phyloP scores from a whole-genome alignment of 2,888 invertebrate species.

The Scrobipalpa atriplicella region DNA sequence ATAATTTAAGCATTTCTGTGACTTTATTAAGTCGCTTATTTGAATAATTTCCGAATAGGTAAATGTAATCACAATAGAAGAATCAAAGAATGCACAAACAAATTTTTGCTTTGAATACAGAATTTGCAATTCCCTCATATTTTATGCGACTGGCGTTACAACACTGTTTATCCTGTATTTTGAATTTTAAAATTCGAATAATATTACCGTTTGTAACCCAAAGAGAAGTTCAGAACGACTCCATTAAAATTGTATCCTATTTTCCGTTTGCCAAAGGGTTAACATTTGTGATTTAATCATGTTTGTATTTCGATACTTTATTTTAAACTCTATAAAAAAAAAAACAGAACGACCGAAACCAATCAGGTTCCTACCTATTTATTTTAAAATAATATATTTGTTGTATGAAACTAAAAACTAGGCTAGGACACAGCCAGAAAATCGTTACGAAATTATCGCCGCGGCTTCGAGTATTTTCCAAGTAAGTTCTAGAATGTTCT shows the following conservation, averaged over 20 bases:
- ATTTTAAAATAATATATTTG: too few species aligned
- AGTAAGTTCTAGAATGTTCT: not conserved
- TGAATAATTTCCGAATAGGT: too few species aligned
- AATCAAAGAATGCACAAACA: constrained; percentile 9
- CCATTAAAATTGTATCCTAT: too few species aligned
- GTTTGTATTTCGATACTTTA: too few species aligned
- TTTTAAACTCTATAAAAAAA: too few species aligned
- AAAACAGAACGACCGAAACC: too few species aligned
- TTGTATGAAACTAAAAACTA: too few species aligned
- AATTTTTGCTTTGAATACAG: not conserved
- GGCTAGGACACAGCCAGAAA: not conserved
- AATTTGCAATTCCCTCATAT: constrained; percentile 3
- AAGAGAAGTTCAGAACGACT: not conserved
- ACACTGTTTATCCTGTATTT: not conserved
- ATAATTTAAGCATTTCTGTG: too few species aligned
- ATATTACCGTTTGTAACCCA: not conserved
- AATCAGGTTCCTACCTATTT: too few species aligned
- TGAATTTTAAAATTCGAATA: not conserved
- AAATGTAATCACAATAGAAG: not conserved
- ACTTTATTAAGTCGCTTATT: too few species aligned
- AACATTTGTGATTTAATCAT: too few species aligned
- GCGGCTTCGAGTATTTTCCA: not conserved
- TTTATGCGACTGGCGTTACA: not conserved
- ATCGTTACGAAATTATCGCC: not conserved
- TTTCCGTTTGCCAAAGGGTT: too few species aligned